These are phyloP conservation scores for Nymphalis io DNA, from an alignment of 1,140 invertebrate genomes.

Conservation along the genomic window DNA sequence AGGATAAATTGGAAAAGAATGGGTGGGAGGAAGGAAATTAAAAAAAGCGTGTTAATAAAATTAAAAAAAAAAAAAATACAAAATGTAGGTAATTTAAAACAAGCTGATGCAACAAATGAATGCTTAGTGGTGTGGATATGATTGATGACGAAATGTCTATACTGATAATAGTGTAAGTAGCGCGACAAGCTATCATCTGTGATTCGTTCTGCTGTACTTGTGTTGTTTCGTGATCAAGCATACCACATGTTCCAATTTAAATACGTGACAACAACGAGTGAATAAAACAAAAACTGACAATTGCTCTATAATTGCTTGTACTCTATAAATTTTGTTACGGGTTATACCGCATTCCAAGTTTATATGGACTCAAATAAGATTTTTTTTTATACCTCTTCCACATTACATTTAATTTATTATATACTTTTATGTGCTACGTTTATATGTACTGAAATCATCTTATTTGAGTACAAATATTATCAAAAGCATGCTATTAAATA, in stretches of 20 bases:
- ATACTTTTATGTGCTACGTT: background rate
- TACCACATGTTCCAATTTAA: slow-evolving; percentile 51
- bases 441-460: slow-evolving; percentile 27
- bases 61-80: slow-evolving; percentile 74
- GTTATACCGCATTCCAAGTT: slow-evolving; percentile 60
- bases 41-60: slow-evolving; percentile 82
- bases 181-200: background rate
- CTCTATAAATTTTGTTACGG: slow-evolving; percentile 53
- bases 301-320: slow-evolving; percentile 36
- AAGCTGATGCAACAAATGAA: slow-evolving; percentile 44
- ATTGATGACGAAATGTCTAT: slow-evolving; percentile 53
- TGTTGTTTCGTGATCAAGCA: slow-evolving; percentile 63
- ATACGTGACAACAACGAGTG: slow-evolving; percentile 26
- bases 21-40: slow-evolving; percentile 68
- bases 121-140: slow-evolving; percentile 52
- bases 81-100: slow-evolving; percentile 57
- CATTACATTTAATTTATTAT: background rate
- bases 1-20: slow-evolving; percentile 58
- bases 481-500: slow-evolving; percentile 52
- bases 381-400: background rate
- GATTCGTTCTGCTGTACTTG: slow-evolving; percentile 7
- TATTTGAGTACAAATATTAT: slow-evolving; percentile 45
- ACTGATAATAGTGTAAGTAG: background rate
- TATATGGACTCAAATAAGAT: slow-evolving; percentile 41
- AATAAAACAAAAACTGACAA: slow-evolving; percentile 25